Evolutionary conservation across 2,888 invertebrate species (phyloP).

Genomic region (Plagodis pulveraria): DNA sequence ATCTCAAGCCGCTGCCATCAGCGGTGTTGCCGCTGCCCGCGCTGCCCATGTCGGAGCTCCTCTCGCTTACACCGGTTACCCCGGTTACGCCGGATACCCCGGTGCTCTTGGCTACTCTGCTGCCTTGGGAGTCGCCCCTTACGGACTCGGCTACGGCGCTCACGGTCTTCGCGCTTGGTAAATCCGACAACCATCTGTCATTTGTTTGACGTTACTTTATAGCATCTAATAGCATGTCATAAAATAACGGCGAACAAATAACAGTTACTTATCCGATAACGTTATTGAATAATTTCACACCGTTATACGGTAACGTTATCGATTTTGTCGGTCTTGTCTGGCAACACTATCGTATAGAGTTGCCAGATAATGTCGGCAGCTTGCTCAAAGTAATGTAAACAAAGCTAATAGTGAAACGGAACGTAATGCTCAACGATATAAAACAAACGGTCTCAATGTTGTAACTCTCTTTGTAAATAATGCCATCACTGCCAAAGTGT

Average conservation of each 20-base stretch:
- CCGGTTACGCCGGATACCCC: conserved; percentile 41
- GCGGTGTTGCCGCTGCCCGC: conserved; percentile 58
- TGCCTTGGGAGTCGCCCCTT: conserved; percentile 40
- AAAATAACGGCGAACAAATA: conserved; percentile 21
- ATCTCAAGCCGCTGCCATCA: conserved; percentile 71
- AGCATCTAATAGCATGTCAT: conserved; percentile 8
- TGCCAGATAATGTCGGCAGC: conserved; percentile 45
- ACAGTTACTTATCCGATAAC: conserved; percentile 28
- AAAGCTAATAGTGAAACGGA: conserved; percentile 53
- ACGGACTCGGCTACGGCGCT: conserved; percentile 32
- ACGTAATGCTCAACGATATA: conserved; percentile 54
- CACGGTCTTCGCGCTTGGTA: conserved; percentile 65
- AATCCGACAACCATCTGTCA: conserved; percentile 38
- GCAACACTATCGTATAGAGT: conserved; percentile 44
- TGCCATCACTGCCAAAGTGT: conserved; percentile 85
- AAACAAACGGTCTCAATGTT: conserved; percentile 70
- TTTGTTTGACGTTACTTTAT: conserved; percentile 19
- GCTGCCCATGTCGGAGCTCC: conserved; percentile 45
- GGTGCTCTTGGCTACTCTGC: conserved; percentile 10
- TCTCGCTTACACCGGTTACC: conserved; percentile 26
- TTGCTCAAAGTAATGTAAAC: conserved; percentile 41
- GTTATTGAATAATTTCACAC: conserved; percentile 27
- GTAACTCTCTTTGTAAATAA: conserved; percentile 84
- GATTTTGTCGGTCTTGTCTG: conserved; percentile 45
- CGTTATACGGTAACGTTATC: conserved; percentile 37